Percentiles rank a stretch among this genome's conserved stretches.
phyloP scores from a whole-genome alignment of 2,888 invertebrate species.

The Beris chalybata region DNA sequence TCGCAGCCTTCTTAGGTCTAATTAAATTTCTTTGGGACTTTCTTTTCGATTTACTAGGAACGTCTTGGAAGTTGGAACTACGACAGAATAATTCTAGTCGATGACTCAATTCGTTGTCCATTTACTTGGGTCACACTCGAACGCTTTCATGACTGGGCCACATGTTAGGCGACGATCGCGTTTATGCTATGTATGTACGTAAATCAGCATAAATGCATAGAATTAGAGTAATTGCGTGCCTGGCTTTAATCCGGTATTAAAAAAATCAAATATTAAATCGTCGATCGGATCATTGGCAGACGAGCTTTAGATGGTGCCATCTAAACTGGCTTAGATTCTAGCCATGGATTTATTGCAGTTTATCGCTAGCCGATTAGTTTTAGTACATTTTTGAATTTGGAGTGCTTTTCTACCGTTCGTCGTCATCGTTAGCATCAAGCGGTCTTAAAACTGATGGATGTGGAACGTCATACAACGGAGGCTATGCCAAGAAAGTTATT shows the following conservation, averaged over 20 bases:
- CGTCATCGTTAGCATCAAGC: no score
- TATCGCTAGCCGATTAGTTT: conserved; percentile 16
- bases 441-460: no score
- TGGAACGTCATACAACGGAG: no score
- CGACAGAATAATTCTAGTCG: conserved; percentile 19
- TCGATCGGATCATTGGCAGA: no score
- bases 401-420: no score
- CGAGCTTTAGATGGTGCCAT: no score
- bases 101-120: conserved; percentile 28
- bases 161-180: conserved; percentile 22
- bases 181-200: conserved; percentile 6
- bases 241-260: background rate
- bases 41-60: no score
- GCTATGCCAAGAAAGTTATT: no score
- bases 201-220: conserved; percentile 28
- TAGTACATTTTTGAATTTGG: no score
- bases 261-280: background rate
- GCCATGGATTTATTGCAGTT: conserved; percentile 21
- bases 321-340: conserved; percentile 5
- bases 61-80: conserved; percentile 8
- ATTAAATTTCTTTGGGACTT: conserved; percentile 9
- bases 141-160: conserved; percentile 30
- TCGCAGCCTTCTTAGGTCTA: conserved; percentile 4
- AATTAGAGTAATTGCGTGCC: conserved; percentile 27
- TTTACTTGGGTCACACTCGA: conserved; percentile 24